Evolutionary conservation across 1,140 invertebrate species (phyloP).

Genomic region (Phortica variegata): DNA sequence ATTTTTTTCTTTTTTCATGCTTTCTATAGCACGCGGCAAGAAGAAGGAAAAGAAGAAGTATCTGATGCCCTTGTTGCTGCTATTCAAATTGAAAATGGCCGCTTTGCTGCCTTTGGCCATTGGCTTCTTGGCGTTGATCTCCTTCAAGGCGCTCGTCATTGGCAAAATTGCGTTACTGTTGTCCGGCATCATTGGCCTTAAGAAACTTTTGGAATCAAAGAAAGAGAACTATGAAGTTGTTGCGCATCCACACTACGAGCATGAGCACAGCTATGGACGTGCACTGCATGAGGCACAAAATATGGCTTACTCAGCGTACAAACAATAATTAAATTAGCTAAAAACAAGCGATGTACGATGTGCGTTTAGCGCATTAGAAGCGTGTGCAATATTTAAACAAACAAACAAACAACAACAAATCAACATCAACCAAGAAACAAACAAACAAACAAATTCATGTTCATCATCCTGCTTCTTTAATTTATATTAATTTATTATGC

Average conservation of each 20-base stretch:
- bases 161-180: constrained; percentile 78
- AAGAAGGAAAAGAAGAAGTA: constrained; percentile 74
- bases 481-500: constrained; percentile 33
- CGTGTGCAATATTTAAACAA: constrained; percentile 44
- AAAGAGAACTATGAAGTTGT: constrained; percentile 73
- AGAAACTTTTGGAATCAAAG: constrained; percentile 74
- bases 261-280: constrained; percentile 64
- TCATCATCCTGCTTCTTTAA: constrained; percentile 24
- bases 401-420: constrained; percentile 11
- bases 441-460: not conserved
- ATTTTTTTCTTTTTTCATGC: not conserved
- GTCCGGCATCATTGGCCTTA: constrained; percentile 72
- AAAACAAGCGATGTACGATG: constrained; percentile 16
- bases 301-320: constrained; percentile 66
- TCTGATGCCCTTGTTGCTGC: constrained; percentile 70
- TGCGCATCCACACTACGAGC: constrained; percentile 66
- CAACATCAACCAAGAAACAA: constrained; percentile 3
- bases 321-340: constrained; percentile 30
- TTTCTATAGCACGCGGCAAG: constrained; percentile 67
- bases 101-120: constrained; percentile 74
- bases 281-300: constrained; percentile 62
- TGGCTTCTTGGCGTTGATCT: constrained; percentile 75
- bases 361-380: no score
- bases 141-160: constrained; percentile 78
- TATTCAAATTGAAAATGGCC: constrained; percentile 77